Evolutionary conservation across 2,113 vertebrate species (phyloP), one percentile per base, ranked within the genome.

Genomic region (Dendrocopos noguchii): DNA sequence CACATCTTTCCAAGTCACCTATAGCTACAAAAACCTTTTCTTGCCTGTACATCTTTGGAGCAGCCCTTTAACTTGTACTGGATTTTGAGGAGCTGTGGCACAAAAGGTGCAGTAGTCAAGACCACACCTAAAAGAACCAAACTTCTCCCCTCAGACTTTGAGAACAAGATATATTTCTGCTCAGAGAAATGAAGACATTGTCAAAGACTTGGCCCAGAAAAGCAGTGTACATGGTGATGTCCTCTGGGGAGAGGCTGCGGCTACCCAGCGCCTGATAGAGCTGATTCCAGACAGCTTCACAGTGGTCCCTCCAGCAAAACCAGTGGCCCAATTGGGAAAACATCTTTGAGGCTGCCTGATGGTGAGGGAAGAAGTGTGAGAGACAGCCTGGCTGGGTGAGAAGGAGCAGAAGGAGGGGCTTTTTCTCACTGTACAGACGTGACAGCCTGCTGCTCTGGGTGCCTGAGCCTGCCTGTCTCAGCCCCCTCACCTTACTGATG

Each of bases 391-490:
- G 24, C 50, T 24, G 24, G 22, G 22, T 52, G 24, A 33, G 46
- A 2, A 17, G 21, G 9, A 74, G 17, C 28, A 17, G 11, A 9
- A n/a, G 46, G n/a, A 74, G 31, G 11, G 3, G 6, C 5, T 14
- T 22, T 50, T 19, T 50, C 9, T 28, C 7, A 0, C 22, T 2
- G 3, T 5, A 10, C 12, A 42, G 39, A 20, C 2, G 0, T 6
- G 20, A 3, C 36, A 10, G 3, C 12, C 20, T 4, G 27, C 31
- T 46, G 44, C 19, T 19, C 12, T 52, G 50, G 12, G 22, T 52
- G 22, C 50, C 33, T 8, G 8, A 12, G 34, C 25, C 5, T 24
- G 1, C 20, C 42, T 52, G 50, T 52, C 50, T 24, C 50, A 52
- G 50, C 50, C 17, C 6, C 44, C 34, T 16, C 56, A 33, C 1